These are phyloP conservation scores for Sisyra nigra DNA, from an alignment of 2,888 invertebrate species.

Conservation along the genomic window DNA sequence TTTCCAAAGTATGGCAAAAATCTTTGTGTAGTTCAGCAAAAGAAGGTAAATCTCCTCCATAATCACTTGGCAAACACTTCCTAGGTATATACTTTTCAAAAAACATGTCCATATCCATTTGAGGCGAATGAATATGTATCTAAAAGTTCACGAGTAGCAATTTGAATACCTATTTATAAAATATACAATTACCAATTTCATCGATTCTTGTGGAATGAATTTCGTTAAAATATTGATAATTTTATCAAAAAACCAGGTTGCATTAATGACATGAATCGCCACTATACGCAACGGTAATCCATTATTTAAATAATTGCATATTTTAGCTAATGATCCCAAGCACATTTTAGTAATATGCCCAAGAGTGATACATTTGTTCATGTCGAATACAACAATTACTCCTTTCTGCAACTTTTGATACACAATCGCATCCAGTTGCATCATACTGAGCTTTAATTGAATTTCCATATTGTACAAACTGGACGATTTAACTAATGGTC, in stretches of 20 bases:
- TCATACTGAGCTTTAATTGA: conserved; percentile 30
- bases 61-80: conserved; percentile 40
- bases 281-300: conserved; percentile 47
- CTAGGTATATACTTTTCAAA: conserved; percentile 37
- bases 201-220: conserved; percentile 29
- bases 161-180: no score
- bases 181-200: conserved; percentile 26
- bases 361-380: conserved; percentile 38
- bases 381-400: conserved; percentile 49
- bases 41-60: conserved; percentile 38
- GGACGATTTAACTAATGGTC: conserved; percentile 36
- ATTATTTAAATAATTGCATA: conserved; percentile 49
- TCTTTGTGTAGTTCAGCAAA: conserved; percentile 17
- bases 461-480: conserved; percentile 40
- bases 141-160: no score
- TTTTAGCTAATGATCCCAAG: conserved; percentile 32
- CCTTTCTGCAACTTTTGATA: conserved; percentile 43
- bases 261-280: conserved; percentile 48
- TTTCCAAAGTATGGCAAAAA: conserved; percentile 18
- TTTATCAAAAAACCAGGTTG: conserved; percentile 30
- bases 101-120: conserved; percentile 35
- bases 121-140: conserved; percentile 42
- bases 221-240: conserved; percentile 28
- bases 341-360: conserved; percentile 19
- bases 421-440: conserved; percentile 31